phyloP scores from a whole-genome alignment of 1,140 invertebrate genomes.

The Oncopeltus fasciatus region DNA sequence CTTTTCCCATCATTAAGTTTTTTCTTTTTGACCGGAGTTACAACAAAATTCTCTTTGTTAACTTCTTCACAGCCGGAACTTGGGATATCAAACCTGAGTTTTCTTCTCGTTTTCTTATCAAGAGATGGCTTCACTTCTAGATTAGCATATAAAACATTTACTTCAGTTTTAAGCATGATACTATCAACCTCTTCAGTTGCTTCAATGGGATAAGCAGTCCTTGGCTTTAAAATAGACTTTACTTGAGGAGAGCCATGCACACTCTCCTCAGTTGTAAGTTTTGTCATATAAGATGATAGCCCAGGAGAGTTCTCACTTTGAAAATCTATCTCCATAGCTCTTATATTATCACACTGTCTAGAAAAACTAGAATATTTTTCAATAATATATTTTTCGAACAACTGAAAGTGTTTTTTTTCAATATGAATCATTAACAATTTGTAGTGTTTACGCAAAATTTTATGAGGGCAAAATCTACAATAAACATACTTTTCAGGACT shows the following conservation, averaged over 20 bases:
- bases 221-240: conserved; percentile 22
- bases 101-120: conserved; percentile 17
- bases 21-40: conserved; percentile 14
- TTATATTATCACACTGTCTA: conserved; percentile 17
- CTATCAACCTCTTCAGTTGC: background rate
- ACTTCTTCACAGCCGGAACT: conserved; percentile 13
- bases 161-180: background rate
- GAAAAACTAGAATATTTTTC: conserved; percentile 18
- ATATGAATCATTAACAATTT: conserved; percentile 25
- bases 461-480: conserved; percentile 25
- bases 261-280: background rate
- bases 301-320: background rate
- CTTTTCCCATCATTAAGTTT: conserved; percentile 13
- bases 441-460: conserved; percentile 20
- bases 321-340: conserved; percentile 1
- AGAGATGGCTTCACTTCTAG: background rate
- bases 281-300: background rate
- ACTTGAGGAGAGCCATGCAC: conserved; percentile 1
- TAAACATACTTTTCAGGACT: conserved; percentile 17
- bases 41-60: conserved; percentile 1
- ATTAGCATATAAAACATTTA: conserved; percentile 2
- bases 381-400: conserved; percentile 21
- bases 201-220: conserved; percentile 15
- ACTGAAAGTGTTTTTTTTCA: conserved; percentile 25
- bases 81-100: conserved; percentile 25